Conservation (phyloP, 2,797 vertebrate genomes). For the Columba guinea region DNA sequence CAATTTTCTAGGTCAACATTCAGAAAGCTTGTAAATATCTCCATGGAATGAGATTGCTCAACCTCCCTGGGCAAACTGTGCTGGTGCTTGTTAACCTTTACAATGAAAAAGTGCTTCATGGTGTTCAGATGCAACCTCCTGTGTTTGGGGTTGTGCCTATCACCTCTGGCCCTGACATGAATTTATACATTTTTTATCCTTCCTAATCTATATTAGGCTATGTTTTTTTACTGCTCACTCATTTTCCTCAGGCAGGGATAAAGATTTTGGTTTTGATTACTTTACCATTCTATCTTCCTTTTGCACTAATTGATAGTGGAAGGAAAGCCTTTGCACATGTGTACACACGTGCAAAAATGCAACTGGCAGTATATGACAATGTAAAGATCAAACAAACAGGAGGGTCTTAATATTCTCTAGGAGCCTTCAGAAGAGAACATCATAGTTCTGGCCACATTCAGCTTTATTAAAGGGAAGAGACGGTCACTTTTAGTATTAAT, state of each 20-base stretch:
- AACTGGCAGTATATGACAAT: neutral
- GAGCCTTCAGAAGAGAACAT: neutral
- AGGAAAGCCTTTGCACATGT: neutral
- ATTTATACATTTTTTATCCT: neutral
- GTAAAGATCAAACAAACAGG: neutral
- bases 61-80: neutral
- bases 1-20: fast-evolving
- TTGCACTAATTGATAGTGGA: neutral
- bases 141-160: neutral
- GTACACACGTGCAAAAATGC: neutral
- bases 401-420: neutral
- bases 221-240: neutral
- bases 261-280: neutral
- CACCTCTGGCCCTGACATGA: neutral
- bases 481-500: neutral
- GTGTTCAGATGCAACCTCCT: neutral
- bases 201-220: neutral
- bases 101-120: neutral
- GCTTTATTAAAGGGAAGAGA: neutral
- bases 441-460: neutral
- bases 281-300: neutral
- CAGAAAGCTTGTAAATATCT: neutral
- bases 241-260: neutral
- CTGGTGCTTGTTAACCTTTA: neutral
- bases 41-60: neutral